Base-by-base conservation (phyloP, 1,140 invertebrate genomes). In the Linepithema humile region DNA sequence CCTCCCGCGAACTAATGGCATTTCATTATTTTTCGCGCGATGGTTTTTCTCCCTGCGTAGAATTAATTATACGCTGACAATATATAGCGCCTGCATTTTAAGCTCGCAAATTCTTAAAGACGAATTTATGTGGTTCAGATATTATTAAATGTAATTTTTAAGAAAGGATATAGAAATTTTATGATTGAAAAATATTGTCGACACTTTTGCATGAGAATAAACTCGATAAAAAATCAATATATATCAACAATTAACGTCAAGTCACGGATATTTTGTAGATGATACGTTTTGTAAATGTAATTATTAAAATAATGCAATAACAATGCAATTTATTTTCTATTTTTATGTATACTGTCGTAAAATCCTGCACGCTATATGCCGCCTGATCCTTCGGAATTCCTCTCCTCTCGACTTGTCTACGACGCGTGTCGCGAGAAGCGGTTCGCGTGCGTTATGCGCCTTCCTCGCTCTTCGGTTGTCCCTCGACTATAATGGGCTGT, bases 401-500 rank as follows among this genome's bases (percentile, higher is more conserved):
- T 57, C 9, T 12, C 5, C 43, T 45, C 57, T 83, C 57, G 7
- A 50, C 10, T 3, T 26, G 62, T 80, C 64, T 48, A 57, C n/a
- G 83, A 65, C 75, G 35, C 84, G 72, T 70, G 64, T 85, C 80
- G 23, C 55, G 35, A 40, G 48, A 60, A 53, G 80, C 78, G 59
- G 10, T 29, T 64, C 55, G 74, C 67, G 69, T 55, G 65, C 55
- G 64, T 82, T 50, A 20, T 50, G 53, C n/a, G 26, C 26, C 78
- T 82, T 48, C 77, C 72, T 78, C 57, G 50, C 80, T 70, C 48
- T 20, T 40, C 10, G 62, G 50, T 67, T 82, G 78, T 88, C 74
- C 50, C 84, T 35, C 29, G 87, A 74, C 53, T 87, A 91, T 91
- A 91, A 91, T 92, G 83, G 90, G 87, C 78, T 84, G 88, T 90